Percentiles rank a stretch among this genome's conserved stretches.
Conservation (phyloP, 2,888 invertebrate species). For the Odontocolon sp. region DNA sequence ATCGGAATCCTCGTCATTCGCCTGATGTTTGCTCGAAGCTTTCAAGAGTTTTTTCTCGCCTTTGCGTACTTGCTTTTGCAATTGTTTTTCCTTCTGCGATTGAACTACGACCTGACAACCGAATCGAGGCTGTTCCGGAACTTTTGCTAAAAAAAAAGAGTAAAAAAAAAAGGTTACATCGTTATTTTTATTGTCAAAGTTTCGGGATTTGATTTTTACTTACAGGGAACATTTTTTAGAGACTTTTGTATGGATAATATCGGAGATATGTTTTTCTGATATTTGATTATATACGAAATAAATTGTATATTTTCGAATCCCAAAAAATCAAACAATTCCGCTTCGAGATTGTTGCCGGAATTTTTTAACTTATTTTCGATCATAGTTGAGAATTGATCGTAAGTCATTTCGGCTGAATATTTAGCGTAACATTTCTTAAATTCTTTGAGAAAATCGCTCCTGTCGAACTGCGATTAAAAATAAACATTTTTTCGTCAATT, state of each 20-base stretch:
- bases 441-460: conserved; percentile 83
- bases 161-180: conserved; percentile 4
- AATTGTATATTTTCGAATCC: conserved; percentile 87
- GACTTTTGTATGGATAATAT: conserved; percentile 62
- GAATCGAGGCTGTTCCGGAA: conserved; percentile 84
- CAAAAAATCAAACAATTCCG: conserved; percentile 93
- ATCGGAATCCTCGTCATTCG: conserved; percentile 78
- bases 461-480: conserved; percentile 81
- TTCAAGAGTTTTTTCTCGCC: conserved; percentile 90
- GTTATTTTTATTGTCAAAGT: conserved; percentile 15
- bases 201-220: conserved; percentile 78
- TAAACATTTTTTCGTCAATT: not conserved
- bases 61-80: conserved; percentile 89
- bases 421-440: conserved; percentile 82
- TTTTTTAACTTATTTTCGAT: conserved; percentile 84
- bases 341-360: conserved; percentile 85
- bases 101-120: conserved; percentile 92
- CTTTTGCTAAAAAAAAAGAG: conserved; percentile 73
- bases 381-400: conserved; percentile 84
- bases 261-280: conserved; percentile 70
- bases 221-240: conserved; percentile 46
- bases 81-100: conserved; percentile 90
- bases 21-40: conserved; percentile 79
- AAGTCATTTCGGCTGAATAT: conserved; percentile 81
- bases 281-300: conserved; percentile 74